Percentiles rank a stretch among this genome's conserved stretches.
Evolutionary conservation across 2,888 invertebrate genomes (phyloP).

Genomic region (Gibbula magus): DNA sequence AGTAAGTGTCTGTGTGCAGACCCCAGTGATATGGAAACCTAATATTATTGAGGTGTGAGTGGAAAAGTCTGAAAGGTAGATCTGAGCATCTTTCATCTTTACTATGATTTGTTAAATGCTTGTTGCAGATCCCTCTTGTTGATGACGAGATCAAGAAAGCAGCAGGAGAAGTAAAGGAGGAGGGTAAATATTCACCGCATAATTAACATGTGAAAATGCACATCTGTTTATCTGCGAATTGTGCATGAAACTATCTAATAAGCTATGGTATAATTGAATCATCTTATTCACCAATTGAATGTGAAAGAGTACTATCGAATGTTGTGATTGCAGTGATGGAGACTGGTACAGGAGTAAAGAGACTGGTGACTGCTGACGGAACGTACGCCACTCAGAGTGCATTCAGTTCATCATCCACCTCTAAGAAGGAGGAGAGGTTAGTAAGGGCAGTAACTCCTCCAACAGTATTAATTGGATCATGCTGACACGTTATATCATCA

Average conservation of each 20-base stretch:
- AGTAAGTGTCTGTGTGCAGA: too few species aligned
- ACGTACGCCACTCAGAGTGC: slow-evolving; percentile 99
- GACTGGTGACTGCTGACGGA: slow-evolving; percentile 97
- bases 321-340: slow-evolving; percentile 55
- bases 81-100: too few species aligned
- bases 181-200: slow-evolving; percentile 49
- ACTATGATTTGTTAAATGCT: too few species aligned
- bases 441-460: too few species aligned
- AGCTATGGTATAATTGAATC: neutral
- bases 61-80: too few species aligned
- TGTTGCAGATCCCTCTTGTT: slow-evolving; percentile 79
- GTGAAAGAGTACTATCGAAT: neutral
- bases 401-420: slow-evolving; percentile 82
- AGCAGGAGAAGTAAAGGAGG: slow-evolving; percentile 80
- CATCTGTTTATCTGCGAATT: too few species aligned
- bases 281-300: neutral
- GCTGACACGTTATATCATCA: too few species aligned
- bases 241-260: neutral
- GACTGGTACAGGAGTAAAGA: slow-evolving; percentile 76
- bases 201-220: too few species aligned
- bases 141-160: slow-evolving; percentile 82
- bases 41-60: too few species aligned
- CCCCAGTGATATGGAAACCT: too few species aligned
- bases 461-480: too few species aligned
- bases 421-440: slow-evolving; percentile 71